Evolutionary conservation across 2,797 vertebrate species (phyloP), one percentile per base, ranked within the genome.

Genomic region (Denticeps clupeoides): DNA sequence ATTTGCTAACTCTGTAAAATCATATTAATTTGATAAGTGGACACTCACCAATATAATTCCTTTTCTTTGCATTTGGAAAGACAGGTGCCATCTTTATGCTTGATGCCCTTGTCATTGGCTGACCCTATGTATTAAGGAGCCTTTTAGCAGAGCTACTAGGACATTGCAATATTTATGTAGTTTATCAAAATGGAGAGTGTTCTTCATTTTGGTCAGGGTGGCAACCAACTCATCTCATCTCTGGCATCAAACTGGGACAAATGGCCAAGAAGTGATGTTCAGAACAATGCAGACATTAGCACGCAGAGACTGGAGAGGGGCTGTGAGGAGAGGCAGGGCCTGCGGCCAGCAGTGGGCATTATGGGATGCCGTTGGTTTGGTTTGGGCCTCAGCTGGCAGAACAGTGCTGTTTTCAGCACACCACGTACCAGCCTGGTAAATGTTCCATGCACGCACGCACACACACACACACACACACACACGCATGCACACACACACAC

Each of bases 361-460:
- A 44, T 52, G 28, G 26, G 47, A 43, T 47, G 45, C 26, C 41
- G 45, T 16, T 9, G 28, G 16, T 18, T 49, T 31, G 16, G 38
- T 12, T 27, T 13, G 46, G 55, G 63, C 29, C 66, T 47, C 63
- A 68, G 62, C 60, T 68, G 63, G 66, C 58, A 42, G 29, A 33
- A 46, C 15, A 53, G 31, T 12, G 13, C 40, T 47, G 27, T 50
- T 41, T 58, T 10, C 21, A 21, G 35, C 22, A 9, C 29, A 12
- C 24, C 7, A 35, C 18, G 18, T 22, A 31, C 18, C 32, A 19
- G n/a, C 15, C 32, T 23, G 16, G 26, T 27, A 12, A 31, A 43
- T 25, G 33, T 24, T 22, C 31, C n/a, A n/a, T n/a, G n/a, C n/a
- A n/a, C n/a, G n/a, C 33, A 25, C 38, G 43, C 49, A 56, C 51